These are phyloP conservation scores for Stercorarius parasiticus DNA, from an alignment of 2,113 vertebrate genomes.

Conservation along the genomic window DNA sequence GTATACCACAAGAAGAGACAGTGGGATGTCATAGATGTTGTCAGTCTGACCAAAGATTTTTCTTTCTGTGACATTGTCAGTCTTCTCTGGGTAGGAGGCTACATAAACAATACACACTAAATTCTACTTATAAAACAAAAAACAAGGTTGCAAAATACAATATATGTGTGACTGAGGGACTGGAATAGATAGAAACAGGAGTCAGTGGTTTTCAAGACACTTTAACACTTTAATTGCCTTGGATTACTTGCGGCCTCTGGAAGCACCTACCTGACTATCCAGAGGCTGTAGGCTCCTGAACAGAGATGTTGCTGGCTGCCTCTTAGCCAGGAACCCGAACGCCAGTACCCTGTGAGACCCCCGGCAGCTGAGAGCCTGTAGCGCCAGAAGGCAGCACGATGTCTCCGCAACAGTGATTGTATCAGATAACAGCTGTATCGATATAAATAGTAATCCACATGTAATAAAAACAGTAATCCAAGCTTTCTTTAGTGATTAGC, in stretches of 20 bases:
- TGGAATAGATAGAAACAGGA: background rate
- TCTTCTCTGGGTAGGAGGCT: background rate
- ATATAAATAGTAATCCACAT: background rate
- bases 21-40: slow-evolving; percentile 4
- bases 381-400: background rate
- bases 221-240: background rate
- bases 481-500: background rate
- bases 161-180: background rate
- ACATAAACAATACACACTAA: background rate
- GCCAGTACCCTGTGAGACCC: accelerated
- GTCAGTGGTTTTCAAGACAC: background rate
- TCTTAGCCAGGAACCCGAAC: background rate
- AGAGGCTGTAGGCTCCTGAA: background rate
- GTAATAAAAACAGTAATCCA: background rate
- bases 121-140: background rate
- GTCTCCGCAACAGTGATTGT: background rate
- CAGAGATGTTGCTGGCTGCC: background rate
- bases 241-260: background rate
- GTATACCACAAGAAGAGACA: slow-evolving; percentile 47
- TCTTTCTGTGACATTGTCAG: background rate
- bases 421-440: background rate
- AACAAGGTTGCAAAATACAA: background rate
- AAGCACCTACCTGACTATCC: background rate
- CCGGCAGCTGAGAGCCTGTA: background rate
- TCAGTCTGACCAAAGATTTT: slow-evolving; percentile 30